These are phyloP conservation scores for Azorinus chamasolen DNA, from an alignment of 2,888 invertebrate genomes.

Conservation along the genomic window DNA sequence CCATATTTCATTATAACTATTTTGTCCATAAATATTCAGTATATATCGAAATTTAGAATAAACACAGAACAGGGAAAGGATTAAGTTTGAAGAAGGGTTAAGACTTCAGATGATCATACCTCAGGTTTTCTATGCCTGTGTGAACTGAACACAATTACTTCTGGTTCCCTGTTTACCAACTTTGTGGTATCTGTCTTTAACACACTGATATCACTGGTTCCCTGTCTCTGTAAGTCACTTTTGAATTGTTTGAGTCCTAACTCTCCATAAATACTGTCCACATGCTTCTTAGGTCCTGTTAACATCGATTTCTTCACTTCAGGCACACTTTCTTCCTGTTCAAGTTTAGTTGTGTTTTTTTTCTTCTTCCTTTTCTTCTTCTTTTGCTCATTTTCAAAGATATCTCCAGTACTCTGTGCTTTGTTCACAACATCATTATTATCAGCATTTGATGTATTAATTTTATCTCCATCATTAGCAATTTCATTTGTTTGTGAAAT, in stretches of 20 bases:
- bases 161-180: conserved; percentile 48
- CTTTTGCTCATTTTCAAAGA: conserved; percentile 22
- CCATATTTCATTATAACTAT: no score
- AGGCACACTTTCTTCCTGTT: background rate
- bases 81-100: no score
- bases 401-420: background rate
- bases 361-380: conserved; percentile 42
- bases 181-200: conserved; percentile 2
- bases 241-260: conserved; percentile 51
- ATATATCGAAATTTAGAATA: no score
- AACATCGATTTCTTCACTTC: background rate
- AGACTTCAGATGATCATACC: conserved; percentile 20
- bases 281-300: conserved; percentile 15
- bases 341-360: conserved; percentile 14
- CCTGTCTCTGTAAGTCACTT: conserved; percentile 20
- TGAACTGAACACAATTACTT: conserved; percentile 73
- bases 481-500: background rate
- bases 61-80: no score
- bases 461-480: background rate
- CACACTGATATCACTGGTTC: conserved; percentile 8
- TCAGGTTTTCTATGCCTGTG: conserved; percentile 57
- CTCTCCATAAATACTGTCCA: conserved; percentile 40
- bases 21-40: no score
- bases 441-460: background rate
- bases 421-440: background rate